Percentiles rank a stretch among this genome's conserved stretches.
Evolutionary conservation across 2,888 invertebrate genomes (phyloP).

Genomic region (Chaitophorus viminalis): DNA sequence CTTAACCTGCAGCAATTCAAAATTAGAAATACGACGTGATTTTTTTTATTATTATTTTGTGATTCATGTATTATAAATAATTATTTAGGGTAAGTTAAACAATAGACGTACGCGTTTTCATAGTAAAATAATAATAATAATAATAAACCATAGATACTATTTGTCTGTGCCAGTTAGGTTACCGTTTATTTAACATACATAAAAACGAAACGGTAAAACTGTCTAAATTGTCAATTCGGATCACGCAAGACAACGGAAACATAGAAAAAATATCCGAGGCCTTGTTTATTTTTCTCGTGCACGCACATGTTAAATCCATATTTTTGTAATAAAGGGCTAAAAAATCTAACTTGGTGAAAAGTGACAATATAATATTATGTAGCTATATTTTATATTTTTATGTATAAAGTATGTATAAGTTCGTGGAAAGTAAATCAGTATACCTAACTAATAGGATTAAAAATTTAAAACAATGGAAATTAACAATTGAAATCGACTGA

Average conservation of each 20-base stretch:
- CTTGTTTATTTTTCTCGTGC: conserved; percentile 36
- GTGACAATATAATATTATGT: no score
- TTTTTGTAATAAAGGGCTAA: conserved; percentile 12
- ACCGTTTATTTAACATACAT: neutral
- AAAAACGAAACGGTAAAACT: conserved; percentile 19
- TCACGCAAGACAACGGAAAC: conserved; percentile 43
- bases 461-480: no score
- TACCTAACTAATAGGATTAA: no score
- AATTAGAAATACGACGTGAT: neutral
- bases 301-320: conserved; percentile 22
- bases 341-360: neutral
- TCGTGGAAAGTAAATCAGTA: no score
- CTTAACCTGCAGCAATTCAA: no score
- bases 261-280: neutral
- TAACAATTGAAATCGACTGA: no score
- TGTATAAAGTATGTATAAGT: no score
- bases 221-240: conserved; percentile 47
- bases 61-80: neutral
- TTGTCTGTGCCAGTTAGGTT: conserved; percentile 11
- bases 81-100: neutral
- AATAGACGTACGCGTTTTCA: neutral
- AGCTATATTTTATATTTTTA: no score
- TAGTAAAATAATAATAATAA: neutral
- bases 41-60: neutral
- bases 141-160: neutral